Evolutionary conservation across 2,113 vertebrate species (phyloP).

Genomic region (Hippocampus mohnikei): DNA sequence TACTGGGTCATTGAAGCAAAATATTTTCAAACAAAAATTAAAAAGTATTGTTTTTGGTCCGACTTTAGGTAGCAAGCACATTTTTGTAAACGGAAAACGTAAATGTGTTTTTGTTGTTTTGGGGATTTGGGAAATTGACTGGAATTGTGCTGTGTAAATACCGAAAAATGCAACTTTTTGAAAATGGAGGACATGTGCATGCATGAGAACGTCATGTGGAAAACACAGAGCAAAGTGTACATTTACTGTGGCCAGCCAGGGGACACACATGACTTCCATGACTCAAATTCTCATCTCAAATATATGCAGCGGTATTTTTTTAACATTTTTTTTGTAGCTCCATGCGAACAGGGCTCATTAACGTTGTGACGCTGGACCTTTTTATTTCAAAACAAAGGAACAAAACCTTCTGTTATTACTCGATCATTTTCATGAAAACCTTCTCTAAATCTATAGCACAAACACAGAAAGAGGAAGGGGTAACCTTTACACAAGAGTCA

Average conservation of each 20-base stretch:
- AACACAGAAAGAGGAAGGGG: neutral
- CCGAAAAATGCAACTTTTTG: neutral
- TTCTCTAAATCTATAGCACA: neutral
- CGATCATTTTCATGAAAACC: neutral
- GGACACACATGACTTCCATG: neutral
- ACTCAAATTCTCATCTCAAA: neutral
- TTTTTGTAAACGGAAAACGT: neutral
- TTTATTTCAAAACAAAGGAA: neutral
- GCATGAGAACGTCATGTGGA: too few species aligned
- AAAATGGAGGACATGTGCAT: neutral
- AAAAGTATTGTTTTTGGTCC: neutral
- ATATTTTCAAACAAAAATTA: neutral
- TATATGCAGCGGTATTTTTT: neutral
- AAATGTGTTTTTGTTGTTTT: neutral
- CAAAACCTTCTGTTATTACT: neutral
- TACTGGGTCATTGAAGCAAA: conserved; percentile 5
- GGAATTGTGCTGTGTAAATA: neutral
- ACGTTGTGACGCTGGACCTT: neutral
- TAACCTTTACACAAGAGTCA: conserved; percentile 41
- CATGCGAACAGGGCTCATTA: neutral
- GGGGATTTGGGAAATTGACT: too few species aligned
- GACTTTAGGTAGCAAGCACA: neutral
- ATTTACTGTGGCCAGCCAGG: neutral
- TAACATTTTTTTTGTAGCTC: neutral
- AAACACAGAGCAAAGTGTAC: neutral